Evolutionary conservation across 35 echinoderm and acorn worm genomes (phyloP).

Genomic region (Anneissia japonica): DNA sequence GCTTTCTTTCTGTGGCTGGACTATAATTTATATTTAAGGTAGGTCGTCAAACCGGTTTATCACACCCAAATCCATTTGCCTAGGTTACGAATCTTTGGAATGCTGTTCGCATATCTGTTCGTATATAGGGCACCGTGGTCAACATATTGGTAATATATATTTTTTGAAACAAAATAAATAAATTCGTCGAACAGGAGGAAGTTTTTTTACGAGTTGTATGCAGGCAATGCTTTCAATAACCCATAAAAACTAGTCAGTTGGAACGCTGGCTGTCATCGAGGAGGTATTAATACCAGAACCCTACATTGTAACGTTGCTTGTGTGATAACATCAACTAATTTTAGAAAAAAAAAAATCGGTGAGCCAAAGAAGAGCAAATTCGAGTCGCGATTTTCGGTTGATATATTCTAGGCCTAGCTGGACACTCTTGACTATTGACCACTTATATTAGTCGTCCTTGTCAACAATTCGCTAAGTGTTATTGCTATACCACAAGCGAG

Average conservation of each 20-base stretch:
- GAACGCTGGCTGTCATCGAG: background rate
- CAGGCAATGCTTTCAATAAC: background rate
- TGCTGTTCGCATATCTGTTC: background rate
- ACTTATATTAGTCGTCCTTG: no score
- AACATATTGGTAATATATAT: background rate
- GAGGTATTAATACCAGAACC: no score
- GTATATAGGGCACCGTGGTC: background rate
- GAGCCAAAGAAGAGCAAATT: background rate
- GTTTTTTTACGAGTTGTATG: background rate
- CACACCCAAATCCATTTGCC: no score
- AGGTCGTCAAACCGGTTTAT: no score
- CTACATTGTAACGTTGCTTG: no score
- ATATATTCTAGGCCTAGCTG: background rate
- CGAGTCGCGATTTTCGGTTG: background rate
- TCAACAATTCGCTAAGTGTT: background rate
- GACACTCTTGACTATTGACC: background rate
- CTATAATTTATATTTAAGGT: no score
- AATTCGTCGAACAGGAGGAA: background rate
- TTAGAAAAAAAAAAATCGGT: background rate
- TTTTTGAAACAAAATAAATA: background rate
- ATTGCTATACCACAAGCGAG: background rate
- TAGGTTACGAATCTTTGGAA: background rate
- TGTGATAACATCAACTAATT: background rate
- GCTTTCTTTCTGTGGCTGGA: no score
- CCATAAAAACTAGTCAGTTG: no score